Conservation (phyloP, 2,888 invertebrate genomes). For the Epirrhoe alternata region DNA sequence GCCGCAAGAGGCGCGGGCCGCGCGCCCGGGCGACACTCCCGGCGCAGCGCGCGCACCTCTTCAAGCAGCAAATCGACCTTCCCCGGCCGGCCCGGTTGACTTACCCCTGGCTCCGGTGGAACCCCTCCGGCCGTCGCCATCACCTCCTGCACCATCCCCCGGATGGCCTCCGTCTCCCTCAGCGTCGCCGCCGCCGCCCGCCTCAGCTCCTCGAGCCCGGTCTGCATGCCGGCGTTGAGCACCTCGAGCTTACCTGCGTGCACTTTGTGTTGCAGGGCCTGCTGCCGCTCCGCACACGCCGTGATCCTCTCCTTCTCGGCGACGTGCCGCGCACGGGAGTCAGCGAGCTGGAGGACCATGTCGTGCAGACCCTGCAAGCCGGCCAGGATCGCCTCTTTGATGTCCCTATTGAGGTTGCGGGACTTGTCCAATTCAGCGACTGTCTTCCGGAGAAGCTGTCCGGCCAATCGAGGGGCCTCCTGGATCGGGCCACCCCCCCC, state of each 20-base stretch:
- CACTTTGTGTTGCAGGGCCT: neutral
- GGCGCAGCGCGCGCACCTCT: neutral
- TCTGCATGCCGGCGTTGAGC: neutral
- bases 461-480: neutral
- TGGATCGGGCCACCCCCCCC: neutral
- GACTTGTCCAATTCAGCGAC: neutral
- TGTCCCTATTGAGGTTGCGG: neutral
- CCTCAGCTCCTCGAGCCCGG: slow-evolving; percentile 3
- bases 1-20: neutral
- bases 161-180: neutral
- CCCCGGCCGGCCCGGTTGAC: neutral
- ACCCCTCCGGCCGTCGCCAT: neutral
- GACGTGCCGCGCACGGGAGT: slow-evolving; percentile 4
- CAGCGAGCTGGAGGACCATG: slow-evolving; percentile 1
- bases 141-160: neutral
- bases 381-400: slow-evolving; percentile 6
- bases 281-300: neutral
- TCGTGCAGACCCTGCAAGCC: neutral
- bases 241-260: neutral
- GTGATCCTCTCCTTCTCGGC: neutral
- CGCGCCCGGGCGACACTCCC: neutral
- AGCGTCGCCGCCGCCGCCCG: too few species aligned
- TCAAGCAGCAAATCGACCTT: neutral
- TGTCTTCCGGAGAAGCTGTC: neutral
- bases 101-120: neutral